A percentile compares a stretch with the other conserved stretches of the same genome.
These are phyloP conservation scores for Prionailurus viverrinus DNA, from an alignment of 2,113 vertebrate species.

Conservation along the genomic window DNA sequence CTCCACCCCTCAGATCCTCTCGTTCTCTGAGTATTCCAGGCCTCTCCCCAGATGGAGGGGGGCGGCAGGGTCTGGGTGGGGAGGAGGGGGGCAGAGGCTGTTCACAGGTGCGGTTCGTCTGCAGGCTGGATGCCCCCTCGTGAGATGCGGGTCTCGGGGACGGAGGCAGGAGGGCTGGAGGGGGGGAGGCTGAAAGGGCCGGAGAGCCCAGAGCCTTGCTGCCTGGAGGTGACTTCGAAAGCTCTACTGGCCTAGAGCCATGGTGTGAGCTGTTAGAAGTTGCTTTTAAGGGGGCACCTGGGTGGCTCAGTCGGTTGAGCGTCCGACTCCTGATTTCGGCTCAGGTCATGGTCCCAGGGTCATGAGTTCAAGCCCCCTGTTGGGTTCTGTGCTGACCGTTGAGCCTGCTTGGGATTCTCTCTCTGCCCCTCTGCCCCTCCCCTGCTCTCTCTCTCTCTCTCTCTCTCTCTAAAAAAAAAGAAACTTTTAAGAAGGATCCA, in stretches of 20 bases:
- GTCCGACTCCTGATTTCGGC: no score
- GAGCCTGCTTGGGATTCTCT: no score
- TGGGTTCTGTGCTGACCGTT: no score
- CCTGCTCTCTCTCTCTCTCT: no score
- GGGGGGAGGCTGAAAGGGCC: background rate
- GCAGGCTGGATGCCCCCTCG: background rate
- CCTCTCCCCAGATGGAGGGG: background rate
- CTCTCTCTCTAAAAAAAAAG: no score
- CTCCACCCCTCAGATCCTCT: background rate
- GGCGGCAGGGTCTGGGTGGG: background rate
- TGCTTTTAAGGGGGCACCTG: background rate
- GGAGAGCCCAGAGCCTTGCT: background rate
- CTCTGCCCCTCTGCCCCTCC: no score
- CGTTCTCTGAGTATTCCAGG: background rate
- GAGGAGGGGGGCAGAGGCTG: background rate
- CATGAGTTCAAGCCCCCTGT: no score
- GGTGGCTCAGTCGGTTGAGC: no score
- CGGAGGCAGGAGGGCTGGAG: background rate
- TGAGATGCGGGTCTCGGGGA: background rate
- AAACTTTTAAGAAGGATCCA: background rate
- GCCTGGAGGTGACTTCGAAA: no score
- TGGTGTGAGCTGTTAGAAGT: background rate
- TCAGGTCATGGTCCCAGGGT: no score
- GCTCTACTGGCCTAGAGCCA: background rate
- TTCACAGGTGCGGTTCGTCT: fast-evolving